A percentile compares a stretch with the other conserved stretches of the same genome.
phyloP scores from a whole-genome alignment of 2,113 vertebrate species.

The Nettapus auritus region DNA sequence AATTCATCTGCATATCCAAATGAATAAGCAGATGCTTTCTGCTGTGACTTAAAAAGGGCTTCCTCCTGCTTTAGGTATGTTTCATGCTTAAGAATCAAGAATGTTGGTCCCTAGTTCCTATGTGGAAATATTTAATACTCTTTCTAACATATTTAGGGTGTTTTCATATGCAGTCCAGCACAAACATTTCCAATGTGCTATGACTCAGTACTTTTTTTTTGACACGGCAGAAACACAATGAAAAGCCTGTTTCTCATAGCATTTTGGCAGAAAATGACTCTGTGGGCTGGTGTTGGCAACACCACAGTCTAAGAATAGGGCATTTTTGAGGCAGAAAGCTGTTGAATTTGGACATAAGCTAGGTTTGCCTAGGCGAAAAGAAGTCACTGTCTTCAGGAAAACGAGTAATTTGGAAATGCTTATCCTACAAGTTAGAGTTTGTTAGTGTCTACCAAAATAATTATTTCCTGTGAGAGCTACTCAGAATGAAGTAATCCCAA shows the following conservation, averaged over 20 bases:
- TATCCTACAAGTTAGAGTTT: slow-evolving; percentile 66
- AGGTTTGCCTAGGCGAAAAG: slow-evolving; percentile 60
- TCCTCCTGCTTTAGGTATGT: neutral
- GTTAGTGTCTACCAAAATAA: slow-evolving; percentile 74
- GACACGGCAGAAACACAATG: slow-evolving; percentile 72
- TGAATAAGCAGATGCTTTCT: neutral
- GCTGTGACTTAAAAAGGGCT: neutral
- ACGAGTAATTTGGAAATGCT: slow-evolving; percentile 63
- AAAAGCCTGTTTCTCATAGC: slow-evolving; percentile 71
- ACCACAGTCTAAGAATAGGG: slow-evolving; percentile 75
- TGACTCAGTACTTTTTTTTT: slow-evolving; percentile 72
- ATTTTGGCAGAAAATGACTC: slow-evolving; percentile 72
- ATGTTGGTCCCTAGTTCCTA: neutral
- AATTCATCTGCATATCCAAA: neutral
- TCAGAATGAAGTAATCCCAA: slow-evolving; percentile 71
- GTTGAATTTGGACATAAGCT: slow-evolving; percentile 75
- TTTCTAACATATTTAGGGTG: slow-evolving; percentile 63
- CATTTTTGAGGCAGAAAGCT: slow-evolving; percentile 66
- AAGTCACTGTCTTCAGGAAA: slow-evolving; percentile 69
- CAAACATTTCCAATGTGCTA: slow-evolving; percentile 72
- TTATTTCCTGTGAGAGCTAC: slow-evolving; percentile 71
- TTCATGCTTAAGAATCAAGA: neutral
- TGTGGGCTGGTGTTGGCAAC: slow-evolving; percentile 64
- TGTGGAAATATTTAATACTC: slow-evolving; percentile 63
- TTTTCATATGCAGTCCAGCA: slow-evolving; percentile 67